Conservation (phyloP, 2,888 invertebrate species). For the Ashinkailepas kermadecensis region DNA sequence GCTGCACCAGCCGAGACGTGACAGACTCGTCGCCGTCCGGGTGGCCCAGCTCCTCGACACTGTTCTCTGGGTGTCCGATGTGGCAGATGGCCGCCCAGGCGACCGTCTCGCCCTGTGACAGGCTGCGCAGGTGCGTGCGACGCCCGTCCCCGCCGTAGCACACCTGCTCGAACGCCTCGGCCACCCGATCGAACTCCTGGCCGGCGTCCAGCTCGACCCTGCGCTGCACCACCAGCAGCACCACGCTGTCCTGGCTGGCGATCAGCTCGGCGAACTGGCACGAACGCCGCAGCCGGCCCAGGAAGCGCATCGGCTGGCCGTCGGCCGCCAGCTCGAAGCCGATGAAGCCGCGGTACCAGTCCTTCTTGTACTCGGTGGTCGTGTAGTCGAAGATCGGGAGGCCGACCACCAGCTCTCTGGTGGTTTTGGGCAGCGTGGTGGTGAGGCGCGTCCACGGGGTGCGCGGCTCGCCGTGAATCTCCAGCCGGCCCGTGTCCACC, state of each 20-base stretch:
- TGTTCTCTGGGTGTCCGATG: constrained; percentile 3
- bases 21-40: neutral
- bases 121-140: neutral
- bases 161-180: neutral
- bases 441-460: neutral
- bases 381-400: neutral
- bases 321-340: neutral
- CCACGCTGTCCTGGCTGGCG: neutral
- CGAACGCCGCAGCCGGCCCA: neutral
- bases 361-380: neutral
- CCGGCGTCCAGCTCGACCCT: neutral
- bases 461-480: neutral
- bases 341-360: neutral
- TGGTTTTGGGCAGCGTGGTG: constrained; percentile 12
- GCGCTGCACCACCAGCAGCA: constrained; percentile 3
- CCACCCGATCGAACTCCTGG: neutral
- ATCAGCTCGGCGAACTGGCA: constrained; percentile 10
- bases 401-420: constrained; percentile 1
- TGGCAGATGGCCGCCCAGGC: constrained; percentile 14
- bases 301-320: neutral
- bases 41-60: neutral
- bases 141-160: neutral
- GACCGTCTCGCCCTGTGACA: neutral
- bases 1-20: neutral
- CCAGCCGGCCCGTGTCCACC: constrained; percentile 3